Conservation (phyloP, 2,888 invertebrate species). For the Amphipyra berbera region DNA sequence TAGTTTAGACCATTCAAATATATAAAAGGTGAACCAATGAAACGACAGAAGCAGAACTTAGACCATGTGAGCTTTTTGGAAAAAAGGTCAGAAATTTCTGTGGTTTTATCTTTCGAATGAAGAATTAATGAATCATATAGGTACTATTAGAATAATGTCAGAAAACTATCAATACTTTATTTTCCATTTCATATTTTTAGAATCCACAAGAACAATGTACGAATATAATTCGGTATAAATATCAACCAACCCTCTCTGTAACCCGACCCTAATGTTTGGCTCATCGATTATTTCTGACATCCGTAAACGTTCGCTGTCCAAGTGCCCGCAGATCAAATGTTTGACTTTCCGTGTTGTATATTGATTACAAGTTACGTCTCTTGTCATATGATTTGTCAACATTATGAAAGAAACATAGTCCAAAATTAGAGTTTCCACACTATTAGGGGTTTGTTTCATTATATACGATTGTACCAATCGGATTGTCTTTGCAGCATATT, state of each 20-base stretch:
- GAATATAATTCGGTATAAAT: background rate
- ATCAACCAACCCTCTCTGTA: conserved; percentile 55
- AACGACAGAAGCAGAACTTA: no score
- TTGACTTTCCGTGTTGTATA: conserved; percentile 51
- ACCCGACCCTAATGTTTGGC: conserved; percentile 67
- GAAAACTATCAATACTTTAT: no score
- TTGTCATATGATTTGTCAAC: conserved; percentile 26
- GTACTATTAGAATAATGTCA: no score
- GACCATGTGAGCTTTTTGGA: no score
- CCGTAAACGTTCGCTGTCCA: conserved; percentile 67
- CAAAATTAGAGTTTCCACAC: background rate
- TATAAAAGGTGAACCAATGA: no score
- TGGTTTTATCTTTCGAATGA: no score
- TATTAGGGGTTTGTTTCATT: conserved; percentile 6
- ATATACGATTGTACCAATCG: conserved; percentile 13
- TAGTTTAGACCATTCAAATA: no score
- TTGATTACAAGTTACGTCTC: conserved; percentile 40
- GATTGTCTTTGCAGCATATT: conserved; percentile 52
- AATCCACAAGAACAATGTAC: no score
- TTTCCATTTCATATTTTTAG: no score
- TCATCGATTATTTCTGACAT: conserved; percentile 76
- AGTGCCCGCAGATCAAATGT: conserved; percentile 62
- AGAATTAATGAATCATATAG: no score
- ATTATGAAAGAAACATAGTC: conserved; percentile 7
- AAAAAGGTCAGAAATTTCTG: no score